Percentiles rank a stretch among this genome's conserved stretches.
phyloP scores from a whole-genome alignment of 2,113 vertebrate species.

The Clarias batrachus region DNA sequence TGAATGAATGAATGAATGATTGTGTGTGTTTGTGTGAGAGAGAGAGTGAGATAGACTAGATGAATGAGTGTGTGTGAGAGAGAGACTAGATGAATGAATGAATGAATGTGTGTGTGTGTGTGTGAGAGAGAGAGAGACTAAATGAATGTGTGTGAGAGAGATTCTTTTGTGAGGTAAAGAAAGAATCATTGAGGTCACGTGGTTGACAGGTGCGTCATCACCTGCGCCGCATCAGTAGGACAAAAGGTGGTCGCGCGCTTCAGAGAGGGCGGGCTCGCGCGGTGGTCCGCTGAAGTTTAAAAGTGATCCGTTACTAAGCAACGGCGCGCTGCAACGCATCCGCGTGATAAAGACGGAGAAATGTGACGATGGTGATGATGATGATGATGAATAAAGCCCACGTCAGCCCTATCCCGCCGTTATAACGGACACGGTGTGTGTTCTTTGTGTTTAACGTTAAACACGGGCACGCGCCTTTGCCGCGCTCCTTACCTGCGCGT shows the following conservation, averaged over 20 bases:
- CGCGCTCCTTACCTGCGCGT: conserved; percentile 64
- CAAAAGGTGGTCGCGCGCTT: conserved; percentile 32
- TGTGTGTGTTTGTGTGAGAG: no score
- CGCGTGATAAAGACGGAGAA: background rate
- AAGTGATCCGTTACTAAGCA: conserved; percentile 6
- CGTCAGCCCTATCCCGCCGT: no score
- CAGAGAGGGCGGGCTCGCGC: background rate
- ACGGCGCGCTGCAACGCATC: background rate
- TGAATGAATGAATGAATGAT: no score
- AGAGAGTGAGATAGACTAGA: background rate
- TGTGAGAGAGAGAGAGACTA: background rate
- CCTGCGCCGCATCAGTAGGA: conserved; percentile 56
- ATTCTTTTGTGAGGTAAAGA: background rate
- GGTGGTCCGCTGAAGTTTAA: conserved; percentile 19
- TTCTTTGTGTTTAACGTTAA: conserved; percentile 26
- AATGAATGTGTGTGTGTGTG: background rate
- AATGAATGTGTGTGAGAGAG: background rate
- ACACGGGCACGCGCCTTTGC: conserved; percentile 29
- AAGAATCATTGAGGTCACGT: conserved; percentile 61
- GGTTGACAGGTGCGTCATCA: conserved; percentile 73
- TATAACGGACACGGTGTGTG: background rate
- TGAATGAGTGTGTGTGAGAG: background rate
- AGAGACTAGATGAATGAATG: no score
- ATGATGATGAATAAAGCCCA: background rate
- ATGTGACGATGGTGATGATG: no score